Evolutionary conservation across 2,888 invertebrate genomes (phyloP), one percentile per base, ranked within the genome.

Genomic region (Drosophila imparisetae): DNA sequence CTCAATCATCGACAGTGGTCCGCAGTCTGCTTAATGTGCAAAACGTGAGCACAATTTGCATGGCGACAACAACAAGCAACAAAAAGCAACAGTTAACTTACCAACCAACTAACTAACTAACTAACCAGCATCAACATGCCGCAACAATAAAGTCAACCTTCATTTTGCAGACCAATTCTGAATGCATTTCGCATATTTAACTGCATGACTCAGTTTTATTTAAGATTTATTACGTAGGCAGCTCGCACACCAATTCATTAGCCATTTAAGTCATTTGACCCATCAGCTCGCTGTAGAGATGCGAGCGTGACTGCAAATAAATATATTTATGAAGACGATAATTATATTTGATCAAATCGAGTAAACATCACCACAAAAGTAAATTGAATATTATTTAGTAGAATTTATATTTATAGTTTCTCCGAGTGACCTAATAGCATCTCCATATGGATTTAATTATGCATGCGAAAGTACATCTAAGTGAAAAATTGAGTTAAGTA

Each of bases 41-140:
- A 92, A 91, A 90, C 92, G 91, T 91, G 92, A 90, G 83, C 76
- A 76, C 81, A 87, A 86, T 84, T 83, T 83, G 74, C 89, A 83
- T 85, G 76, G 72, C 70, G 72, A 89, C 89, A 88, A 67, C 74
- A 70, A 62, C 66, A 57, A 57, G 59, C 42, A 57, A 54, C 29
- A 29, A 11, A 29, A 11, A 29, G 53, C 60, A 27, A 52, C 53
- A 48, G 62, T 42, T 32, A 29, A 27, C 60, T 48, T 54, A 54
- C 36, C 54, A 45, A 30, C 57, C 18, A 64, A 58, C 61, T 49
- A 62, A 58, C 61, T 59, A 62, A 59, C 40, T 53, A 58, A 53
- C 55, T 45, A 60, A 60, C 30, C 38, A 53, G 29, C 63, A 52
- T 52, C 53, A 61, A 40, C 60, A 64, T 48, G 68, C 48, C 36